These are phyloP conservation scores for Apomyelois bistriatella DNA, from an alignment of 2,888 invertebrate species.

Conservation along the genomic window DNA sequence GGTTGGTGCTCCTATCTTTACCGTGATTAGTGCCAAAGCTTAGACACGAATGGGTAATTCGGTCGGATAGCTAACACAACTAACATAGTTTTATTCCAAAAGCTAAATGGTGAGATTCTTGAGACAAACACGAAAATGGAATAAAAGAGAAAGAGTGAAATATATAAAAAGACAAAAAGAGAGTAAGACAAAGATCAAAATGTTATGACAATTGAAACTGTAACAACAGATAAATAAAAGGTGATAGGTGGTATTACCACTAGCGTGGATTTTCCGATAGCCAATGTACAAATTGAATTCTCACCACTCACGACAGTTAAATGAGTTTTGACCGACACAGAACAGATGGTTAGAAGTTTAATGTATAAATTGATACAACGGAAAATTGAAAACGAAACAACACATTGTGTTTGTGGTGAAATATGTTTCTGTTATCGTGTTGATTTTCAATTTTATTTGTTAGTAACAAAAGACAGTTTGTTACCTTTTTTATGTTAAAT, in stretches of 20 bases:
- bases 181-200: background rate
- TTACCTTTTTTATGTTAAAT: no score
- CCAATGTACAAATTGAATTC: constrained; percentile 33
- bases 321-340: constrained; percentile 38
- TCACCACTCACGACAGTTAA: constrained; percentile 44
- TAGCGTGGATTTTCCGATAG: background rate
- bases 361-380: constrained; percentile 15
- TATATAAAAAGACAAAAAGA: no score
- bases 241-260: background rate
- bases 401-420: background rate
- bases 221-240: background rate
- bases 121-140: no score
- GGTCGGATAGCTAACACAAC: no score
- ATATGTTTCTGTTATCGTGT: background rate
- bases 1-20: no score
- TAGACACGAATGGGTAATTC: no score
- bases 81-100: no score
- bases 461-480: no score
- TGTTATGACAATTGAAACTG: background rate
- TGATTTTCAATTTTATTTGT: no score
- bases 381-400: background rate
- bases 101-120: no score
- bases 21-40: no score
- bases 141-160: no score
- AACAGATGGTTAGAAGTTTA: constrained; percentile 28